phyloP scores from a whole-genome alignment of 2,113 vertebrate genomes.

The Limnothrissa miodon region DNA sequence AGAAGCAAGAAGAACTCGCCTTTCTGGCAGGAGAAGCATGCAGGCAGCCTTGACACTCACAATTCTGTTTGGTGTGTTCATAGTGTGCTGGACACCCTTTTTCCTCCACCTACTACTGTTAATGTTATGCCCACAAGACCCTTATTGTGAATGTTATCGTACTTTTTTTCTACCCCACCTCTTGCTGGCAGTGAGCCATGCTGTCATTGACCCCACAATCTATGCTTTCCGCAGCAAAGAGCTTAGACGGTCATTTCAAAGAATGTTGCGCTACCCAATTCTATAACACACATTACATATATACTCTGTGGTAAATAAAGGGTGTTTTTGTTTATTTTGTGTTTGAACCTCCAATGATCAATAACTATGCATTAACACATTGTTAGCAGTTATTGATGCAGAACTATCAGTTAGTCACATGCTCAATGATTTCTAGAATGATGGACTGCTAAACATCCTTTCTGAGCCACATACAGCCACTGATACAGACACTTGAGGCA shows the following conservation, averaged over 20 bases:
- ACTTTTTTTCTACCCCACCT: conserved; percentile 89
- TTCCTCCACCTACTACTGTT: conserved; percentile 86
- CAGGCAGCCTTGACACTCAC: conserved; percentile 87
- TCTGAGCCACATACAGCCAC: too few relatives aligned
- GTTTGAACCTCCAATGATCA: too few relatives aligned
- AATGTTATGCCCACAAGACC: conserved; percentile 83
- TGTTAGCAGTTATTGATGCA: too few relatives aligned
- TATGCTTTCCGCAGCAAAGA: conserved; percentile 91
- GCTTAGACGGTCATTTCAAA: conserved; percentile 80
- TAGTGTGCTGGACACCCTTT: conserved; percentile 92
- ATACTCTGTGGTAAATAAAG: too few relatives aligned
- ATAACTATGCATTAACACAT: too few relatives aligned
- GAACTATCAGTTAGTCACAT: too few relatives aligned
- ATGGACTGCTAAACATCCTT: too few relatives aligned
- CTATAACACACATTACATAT: too few relatives aligned
- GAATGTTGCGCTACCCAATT: conserved; percentile 74
- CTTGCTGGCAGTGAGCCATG: conserved; percentile 87
- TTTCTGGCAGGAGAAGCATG: conserved; percentile 69
- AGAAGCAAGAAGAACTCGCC: conserved; percentile 18
- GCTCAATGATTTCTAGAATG: too few relatives aligned
- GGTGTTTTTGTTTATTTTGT: too few relatives aligned
- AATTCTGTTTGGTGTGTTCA: conserved; percentile 87
- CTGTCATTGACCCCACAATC: conserved; percentile 88
- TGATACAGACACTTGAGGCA: too few relatives aligned
- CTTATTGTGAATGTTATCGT: conserved; percentile 92